phyloP scores from a whole-genome alignment of 1,140 invertebrate species.

The Doryteuthis pealeii region DNA sequence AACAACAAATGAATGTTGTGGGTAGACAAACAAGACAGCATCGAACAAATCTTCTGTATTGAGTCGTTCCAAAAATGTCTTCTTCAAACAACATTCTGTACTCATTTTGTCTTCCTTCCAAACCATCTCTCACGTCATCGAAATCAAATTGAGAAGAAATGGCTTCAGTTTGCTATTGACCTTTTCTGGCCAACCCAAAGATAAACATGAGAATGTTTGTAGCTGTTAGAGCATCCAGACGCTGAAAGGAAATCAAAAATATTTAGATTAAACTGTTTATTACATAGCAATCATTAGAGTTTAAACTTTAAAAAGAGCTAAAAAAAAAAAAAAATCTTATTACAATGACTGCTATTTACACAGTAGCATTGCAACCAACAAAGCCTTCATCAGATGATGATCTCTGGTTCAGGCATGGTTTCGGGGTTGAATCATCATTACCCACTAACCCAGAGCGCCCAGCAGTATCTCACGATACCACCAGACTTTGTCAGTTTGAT shows the following conservation, averaged over 20 bases:
- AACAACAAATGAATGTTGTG: neutral
- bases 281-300: too few relatives aligned
- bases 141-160: neutral
- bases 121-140: neutral
- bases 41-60: neutral
- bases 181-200: conserved; percentile 65
- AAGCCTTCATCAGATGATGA: too few relatives aligned
- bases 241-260: conserved; percentile 59
- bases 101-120: neutral
- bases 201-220: conserved; percentile 78
- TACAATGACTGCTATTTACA: too few relatives aligned
- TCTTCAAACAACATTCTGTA: neutral
- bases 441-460: too few relatives aligned
- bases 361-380: too few relatives aligned
- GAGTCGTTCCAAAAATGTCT: neutral
- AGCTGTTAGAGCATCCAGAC: conserved; percentile 72
- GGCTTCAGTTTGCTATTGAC: neutral
- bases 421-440: too few relatives aligned
- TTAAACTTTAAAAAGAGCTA: too few relatives aligned
- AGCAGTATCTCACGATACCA: too few relatives aligned
- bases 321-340: too few relatives aligned
- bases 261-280: too few relatives aligned
- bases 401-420: too few relatives aligned
- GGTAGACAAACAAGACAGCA: neutral
- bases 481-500: too few relatives aligned